Evolutionary conservation across 2,113 vertebrate species (phyloP), one percentile per base, ranked within the genome.

Genomic region (Nymphicus hollandicus): DNA sequence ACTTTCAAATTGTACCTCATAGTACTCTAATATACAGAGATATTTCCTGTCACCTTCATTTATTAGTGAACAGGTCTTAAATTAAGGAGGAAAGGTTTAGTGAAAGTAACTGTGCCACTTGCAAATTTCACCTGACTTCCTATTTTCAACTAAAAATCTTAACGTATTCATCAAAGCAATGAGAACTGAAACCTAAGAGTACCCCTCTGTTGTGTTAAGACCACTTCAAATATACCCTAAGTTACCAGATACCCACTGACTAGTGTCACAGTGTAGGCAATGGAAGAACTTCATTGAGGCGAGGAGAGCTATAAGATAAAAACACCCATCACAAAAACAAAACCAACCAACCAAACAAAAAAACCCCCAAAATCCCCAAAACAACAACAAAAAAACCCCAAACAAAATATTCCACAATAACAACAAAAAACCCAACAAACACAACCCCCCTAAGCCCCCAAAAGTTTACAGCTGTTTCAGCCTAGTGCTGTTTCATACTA

Each of bases 11-110:
- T 94, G 64, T 78, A 78, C 66, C 70, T 89, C 53, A 69, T 56
- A 44, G 16, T 52, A 74, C 64, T 81, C 7, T 86, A 93, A 95
- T 71, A 66, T 43, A 55, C 23, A 86, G 71, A 93, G 53, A 81
- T 93, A 93, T 96, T 97, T 97, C 95, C 96, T 97, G 86, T 63
- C 87, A 94, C 69, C 37, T 89, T 93, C 53, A 76, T 94, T 96
- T 97, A 90, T 86, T 96, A 79, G 47, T 53, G 31, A 96, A 13
- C 10, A 88, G 39, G 47, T 85, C 74, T 86, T 78, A 94, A 95
- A 95, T 78, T 88, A 76, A 73, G 35, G 19, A 69, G 41, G 85
- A 71, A 73, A 92, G 39, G 53, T 96, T 96, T 79, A 76, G 37
- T 71, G 92, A 93, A 64, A 86, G 27, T 50, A 72, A 60, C 41